Evolutionary conservation across 2,797 vertebrate species (phyloP), one percentile per base, ranked within the genome.

Genomic region (Myoxocephalus aenaeus): DNA sequence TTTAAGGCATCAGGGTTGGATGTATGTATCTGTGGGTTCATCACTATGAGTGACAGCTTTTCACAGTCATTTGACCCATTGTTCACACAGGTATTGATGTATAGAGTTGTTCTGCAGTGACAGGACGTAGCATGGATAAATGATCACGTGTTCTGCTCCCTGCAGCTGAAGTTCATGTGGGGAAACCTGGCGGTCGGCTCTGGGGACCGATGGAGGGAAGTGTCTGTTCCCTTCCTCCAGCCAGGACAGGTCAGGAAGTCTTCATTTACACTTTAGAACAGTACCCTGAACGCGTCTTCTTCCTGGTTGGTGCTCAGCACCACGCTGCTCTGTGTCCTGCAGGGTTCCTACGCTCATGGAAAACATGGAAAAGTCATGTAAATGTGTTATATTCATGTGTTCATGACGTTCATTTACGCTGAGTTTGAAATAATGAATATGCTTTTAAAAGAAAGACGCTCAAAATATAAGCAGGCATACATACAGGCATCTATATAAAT

Each of bases 91-190:
- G 20, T 50, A 10, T 20, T 20, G 48, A 8, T n/a, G 20, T 50
- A 50, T 9, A 13, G 18, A 20, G 2, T 20, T 20, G 20, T n/a
- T n/a, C 18, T 50, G 48, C 8, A 5, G 18, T n/a, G 4, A 50
- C 9, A 50, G 7, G 3, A 50, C 4, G 8, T n/a, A n/a, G 8
- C 51, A 25, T 25, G 22, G 50, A 25, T 25, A 2, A 53, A 13
- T 53, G 22, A 51, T 10, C 5, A 11, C 6, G n/a, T 51, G n/a
- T 81, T 64, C 27, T 75, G 27, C 53, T 68, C 20, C 76, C 71
- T 87, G 40, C 79, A 99, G 98, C 92, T 99, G 77, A 98, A 97
- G 85, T 98, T 99, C 76, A 98, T 99, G 98, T 99, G 98, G 98
- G 98, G 98, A 63, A 99, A 99, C 85, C 91, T 99, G 84, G 97